phyloP scores from a whole-genome alignment of 2,113 vertebrate genomes.

The Micronisus gabar region DNA sequence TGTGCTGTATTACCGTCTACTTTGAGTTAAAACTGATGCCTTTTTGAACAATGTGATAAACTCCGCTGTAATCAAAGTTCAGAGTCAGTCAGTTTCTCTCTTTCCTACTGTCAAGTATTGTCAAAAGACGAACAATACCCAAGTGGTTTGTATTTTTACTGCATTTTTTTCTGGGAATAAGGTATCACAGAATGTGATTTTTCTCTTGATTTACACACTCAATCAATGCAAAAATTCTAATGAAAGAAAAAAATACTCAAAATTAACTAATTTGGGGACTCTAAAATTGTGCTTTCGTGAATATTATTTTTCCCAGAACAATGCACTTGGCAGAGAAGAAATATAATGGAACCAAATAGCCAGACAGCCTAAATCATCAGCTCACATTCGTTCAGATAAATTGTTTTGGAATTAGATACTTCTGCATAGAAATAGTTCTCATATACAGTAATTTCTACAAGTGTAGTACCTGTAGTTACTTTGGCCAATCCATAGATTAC shows the following conservation, averaged over 20 bases:
- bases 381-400: not conserved
- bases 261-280: not conserved
- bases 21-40: not conserved
- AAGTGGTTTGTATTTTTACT: not conserved
- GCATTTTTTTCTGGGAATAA: not conserved
- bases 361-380: not conserved
- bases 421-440: not conserved
- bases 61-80: not conserved
- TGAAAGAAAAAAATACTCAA: not conserved
- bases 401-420: not conserved
- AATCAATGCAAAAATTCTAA: not conserved
- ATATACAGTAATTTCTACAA: not conserved
- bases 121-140: not conserved
- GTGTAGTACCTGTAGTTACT: not conserved
- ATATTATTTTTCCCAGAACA: not conserved
- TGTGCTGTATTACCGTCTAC: not conserved
- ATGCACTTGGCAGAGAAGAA: not conserved
- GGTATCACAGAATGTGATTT: not conserved
- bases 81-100: not conserved
- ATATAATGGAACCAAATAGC: not conserved
- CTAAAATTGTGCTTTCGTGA: not conserved
- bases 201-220: not conserved
- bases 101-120: not conserved
- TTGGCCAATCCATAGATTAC: not conserved
- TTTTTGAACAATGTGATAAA: constrained; percentile 6